phyloP scores from a whole-genome alignment of 2,113 vertebrate species.

The Megalops atlanticus region DNA sequence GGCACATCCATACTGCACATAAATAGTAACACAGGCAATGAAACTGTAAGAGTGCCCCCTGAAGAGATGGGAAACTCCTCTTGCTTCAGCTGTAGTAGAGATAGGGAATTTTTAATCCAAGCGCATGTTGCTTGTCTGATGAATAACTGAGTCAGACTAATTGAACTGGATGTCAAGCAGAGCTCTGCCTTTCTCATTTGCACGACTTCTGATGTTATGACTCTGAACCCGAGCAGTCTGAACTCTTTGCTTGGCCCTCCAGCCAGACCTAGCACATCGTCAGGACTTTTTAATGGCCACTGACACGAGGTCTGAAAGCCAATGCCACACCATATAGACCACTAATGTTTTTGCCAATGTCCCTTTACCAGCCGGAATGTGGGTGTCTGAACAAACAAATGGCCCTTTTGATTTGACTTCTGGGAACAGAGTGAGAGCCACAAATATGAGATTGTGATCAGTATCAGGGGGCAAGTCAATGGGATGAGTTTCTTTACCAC shows the following conservation, averaged over 20 bases:
- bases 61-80: no score
- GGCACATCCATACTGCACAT: no score
- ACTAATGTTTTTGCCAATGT: no score
- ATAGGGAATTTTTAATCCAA: not conserved
- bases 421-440: not conserved
- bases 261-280: no score
- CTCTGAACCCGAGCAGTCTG: not conserved
- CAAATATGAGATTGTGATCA: not conserved
- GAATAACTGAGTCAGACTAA: conserved; percentile 56
- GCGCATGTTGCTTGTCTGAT: conserved; percentile 24
- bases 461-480: not conserved
- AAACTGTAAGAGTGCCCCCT: no score
- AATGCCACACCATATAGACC: no score
- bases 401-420: not conserved
- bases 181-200: not conserved
- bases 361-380: no score
- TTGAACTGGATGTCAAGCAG: conserved; percentile 29
- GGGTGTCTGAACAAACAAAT: no score
- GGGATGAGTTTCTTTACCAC: not conserved
- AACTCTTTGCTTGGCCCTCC: no score
- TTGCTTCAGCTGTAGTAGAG: not conserved
- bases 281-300: no score
- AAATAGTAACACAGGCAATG: no score
- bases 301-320: no score
- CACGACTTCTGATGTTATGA: not conserved